Conservation (phyloP, 2,113 vertebrate genomes). For the Planiliza haematocheilus region DNA sequence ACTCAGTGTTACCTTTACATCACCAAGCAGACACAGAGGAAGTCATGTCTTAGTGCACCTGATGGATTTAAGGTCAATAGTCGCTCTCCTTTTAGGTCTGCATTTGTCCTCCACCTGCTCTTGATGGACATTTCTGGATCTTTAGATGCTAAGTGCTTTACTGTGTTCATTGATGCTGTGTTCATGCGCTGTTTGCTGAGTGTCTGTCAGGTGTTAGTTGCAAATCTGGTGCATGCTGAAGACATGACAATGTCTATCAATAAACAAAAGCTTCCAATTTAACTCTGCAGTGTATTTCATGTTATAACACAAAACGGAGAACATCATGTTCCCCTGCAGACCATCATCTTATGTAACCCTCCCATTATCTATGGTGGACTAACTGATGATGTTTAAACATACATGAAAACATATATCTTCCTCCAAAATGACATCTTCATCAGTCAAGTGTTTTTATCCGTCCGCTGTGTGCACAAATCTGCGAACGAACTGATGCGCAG, state of each 20-base stretch:
- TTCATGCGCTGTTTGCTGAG: background rate
- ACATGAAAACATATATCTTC: background rate
- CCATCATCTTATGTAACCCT: background rate
- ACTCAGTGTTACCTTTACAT: background rate
- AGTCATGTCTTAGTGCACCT: background rate
- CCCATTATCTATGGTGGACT: background rate
- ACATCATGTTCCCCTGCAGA: background rate
- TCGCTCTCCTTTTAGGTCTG: background rate
- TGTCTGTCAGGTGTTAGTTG: background rate
- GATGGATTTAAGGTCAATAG: background rate
- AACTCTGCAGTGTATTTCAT: conserved; percentile 8
- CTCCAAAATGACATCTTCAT: background rate
- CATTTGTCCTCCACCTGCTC: background rate
- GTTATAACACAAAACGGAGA: background rate
- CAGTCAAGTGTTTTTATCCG: background rate
- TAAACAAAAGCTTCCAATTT: background rate
- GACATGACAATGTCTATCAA: background rate
- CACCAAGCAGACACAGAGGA: background rate
- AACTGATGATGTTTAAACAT: background rate
- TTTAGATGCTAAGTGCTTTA: background rate
- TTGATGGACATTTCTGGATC: background rate
- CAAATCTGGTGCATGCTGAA: background rate
- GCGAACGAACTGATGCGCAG: background rate
- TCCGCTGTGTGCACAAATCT: background rate
- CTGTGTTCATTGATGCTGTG: background rate